Percentiles rank a stretch among this genome's conserved stretches.
phyloP scores from a whole-genome alignment of 2,113 vertebrate species.

The Dascyllus trimaculatus region DNA sequence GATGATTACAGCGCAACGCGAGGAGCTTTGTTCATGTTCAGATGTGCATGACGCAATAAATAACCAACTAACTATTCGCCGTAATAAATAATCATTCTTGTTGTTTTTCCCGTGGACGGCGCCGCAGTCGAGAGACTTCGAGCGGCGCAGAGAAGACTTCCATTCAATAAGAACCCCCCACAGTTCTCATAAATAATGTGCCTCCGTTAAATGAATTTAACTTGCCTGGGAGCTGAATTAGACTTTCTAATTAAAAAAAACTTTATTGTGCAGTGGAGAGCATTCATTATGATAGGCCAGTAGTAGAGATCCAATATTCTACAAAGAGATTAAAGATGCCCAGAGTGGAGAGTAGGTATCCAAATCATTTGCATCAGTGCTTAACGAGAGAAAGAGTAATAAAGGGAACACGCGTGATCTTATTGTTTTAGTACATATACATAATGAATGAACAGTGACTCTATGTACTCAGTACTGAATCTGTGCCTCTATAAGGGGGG shows the following conservation, averaged over 20 bases:
- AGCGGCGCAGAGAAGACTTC: slow-evolving; percentile 41
- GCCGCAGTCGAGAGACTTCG: slow-evolving; percentile 27
- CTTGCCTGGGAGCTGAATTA: slow-evolving; percentile 73
- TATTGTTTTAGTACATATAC: slow-evolving; percentile 47
- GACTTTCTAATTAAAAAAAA: slow-evolving; percentile 79
- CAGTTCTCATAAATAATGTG: slow-evolving; percentile 74
- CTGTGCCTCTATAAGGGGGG: slow-evolving; percentile 21
- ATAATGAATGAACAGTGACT: slow-evolving; percentile 51
- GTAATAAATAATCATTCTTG: slow-evolving; percentile 60
- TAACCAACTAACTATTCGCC: slow-evolving; percentile 24
- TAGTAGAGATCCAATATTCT: slow-evolving; percentile 69
- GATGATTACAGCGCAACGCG: background rate
- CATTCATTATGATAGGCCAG: slow-evolving; percentile 67
- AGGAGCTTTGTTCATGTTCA: background rate
- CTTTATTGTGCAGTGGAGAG: slow-evolving; percentile 70
- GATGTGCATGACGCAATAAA: slow-evolving; percentile 5
- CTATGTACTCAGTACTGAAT: slow-evolving; percentile 6
- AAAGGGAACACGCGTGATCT: slow-evolving; percentile 37
- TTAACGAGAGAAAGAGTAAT: slow-evolving; percentile 46
- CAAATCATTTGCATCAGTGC: slow-evolving; percentile 49
- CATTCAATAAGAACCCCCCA: slow-evolving; percentile 52
- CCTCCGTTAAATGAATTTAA: slow-evolving; percentile 73
- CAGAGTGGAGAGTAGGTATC: slow-evolving; percentile 50
- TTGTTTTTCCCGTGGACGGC: slow-evolving; percentile 43
- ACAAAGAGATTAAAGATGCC: slow-evolving; percentile 67